Percentiles rank a stretch among this genome's conserved stretches.
Conservation (phyloP, 1,140 invertebrate species). For the Bombus picipes region DNA sequence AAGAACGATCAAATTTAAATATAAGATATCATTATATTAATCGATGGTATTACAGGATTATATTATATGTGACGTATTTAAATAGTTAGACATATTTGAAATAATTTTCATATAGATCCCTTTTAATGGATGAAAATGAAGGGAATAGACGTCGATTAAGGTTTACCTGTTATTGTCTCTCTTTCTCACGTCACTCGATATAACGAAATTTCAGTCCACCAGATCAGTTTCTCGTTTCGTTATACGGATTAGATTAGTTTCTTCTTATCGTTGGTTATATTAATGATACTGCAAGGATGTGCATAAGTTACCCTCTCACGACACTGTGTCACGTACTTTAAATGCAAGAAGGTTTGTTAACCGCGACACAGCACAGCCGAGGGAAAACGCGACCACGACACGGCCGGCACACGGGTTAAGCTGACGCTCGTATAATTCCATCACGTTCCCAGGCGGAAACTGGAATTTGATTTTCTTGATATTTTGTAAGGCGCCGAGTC, state of each 20-base stretch:
- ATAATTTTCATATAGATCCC: too few relatives aligned
- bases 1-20: too few relatives aligned
- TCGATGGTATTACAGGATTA: too few relatives aligned
- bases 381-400: slow-evolving; percentile 35
- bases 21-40: too few relatives aligned
- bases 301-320: slow-evolving; percentile 56
- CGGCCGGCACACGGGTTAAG: slow-evolving; percentile 42
- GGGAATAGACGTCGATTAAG: too few relatives aligned
- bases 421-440: slow-evolving; percentile 58
- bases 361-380: slow-evolving; percentile 3
- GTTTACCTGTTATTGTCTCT: too few relatives aligned
- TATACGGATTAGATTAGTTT: slow-evolving; percentile 27
- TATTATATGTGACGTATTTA: too few relatives aligned
- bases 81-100: too few relatives aligned
- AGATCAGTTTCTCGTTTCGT: slow-evolving; percentile 6
- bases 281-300: slow-evolving; percentile 54
- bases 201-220: neutral
- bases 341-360: slow-evolving; percentile 60
- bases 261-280: slow-evolving; percentile 58
- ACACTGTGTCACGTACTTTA: slow-evolving; percentile 58
- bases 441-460: slow-evolving; percentile 48
- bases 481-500: slow-evolving; percentile 37
- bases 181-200: too few relatives aligned
- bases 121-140: too few relatives aligned
- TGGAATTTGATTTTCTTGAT: slow-evolving; percentile 57